These are phyloP conservation scores for Nettapus auritus DNA, from an alignment of 2,113 vertebrate genomes.

Conservation along the genomic window DNA sequence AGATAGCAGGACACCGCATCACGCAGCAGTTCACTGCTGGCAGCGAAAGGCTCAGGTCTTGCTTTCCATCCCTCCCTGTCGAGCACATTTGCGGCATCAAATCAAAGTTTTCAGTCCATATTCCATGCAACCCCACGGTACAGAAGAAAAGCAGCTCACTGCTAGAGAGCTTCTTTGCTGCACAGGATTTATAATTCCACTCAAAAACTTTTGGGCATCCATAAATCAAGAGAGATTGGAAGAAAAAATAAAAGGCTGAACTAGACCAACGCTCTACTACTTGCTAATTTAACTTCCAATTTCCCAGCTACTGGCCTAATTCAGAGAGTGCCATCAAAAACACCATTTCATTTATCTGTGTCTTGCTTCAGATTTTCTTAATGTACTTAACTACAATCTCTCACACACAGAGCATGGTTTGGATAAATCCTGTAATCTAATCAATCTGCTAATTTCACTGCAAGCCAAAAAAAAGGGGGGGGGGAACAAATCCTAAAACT, in stretches of 20 bases:
- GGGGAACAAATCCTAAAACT: constrained; percentile 22
- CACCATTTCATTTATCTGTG: constrained; percentile 38
- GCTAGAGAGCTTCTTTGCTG: not conserved
- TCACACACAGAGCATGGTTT: constrained; percentile 36
- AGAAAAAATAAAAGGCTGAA: not conserved
- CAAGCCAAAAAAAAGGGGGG: not conserved
- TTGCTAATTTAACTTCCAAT: constrained; percentile 30
- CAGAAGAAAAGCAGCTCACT: not conserved
- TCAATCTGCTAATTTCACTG: constrained; percentile 65
- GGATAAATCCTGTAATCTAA: constrained; percentile 68
- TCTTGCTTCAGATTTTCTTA: constrained; percentile 64
- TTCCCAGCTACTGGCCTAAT: constrained; percentile 18
- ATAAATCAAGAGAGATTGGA: constrained; percentile 11
- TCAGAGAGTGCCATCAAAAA: constrained; percentile 37
- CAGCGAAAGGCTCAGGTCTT: not conserved
- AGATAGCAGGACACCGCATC: not conserved
- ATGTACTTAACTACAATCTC: constrained; percentile 67
- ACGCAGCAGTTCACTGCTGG: not conserved
- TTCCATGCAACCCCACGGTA: accelerated
- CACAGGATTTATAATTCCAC: not conserved
- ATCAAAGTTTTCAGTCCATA: not conserved
- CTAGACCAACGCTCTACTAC: not conserved
- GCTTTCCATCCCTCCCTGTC: not conserved
- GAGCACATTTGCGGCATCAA: not conserved
- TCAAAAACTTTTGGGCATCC: not conserved